phyloP scores from a whole-genome alignment of 1,140 invertebrate species.

The Arion vulgaris region DNA sequence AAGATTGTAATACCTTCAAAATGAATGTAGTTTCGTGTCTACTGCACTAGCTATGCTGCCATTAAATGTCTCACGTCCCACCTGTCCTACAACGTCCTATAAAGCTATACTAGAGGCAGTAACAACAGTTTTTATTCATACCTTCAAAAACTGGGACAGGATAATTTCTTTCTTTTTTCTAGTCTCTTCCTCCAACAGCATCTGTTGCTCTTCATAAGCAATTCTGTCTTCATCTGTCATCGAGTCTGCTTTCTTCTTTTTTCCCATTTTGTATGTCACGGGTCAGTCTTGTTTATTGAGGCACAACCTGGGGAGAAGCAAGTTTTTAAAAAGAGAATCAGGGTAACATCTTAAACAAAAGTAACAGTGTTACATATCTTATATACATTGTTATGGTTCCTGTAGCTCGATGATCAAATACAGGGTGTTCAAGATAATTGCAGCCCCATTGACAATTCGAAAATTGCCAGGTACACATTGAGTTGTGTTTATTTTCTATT shows the following conservation, averaged over 20 bases:
- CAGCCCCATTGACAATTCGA: too few relatives aligned
- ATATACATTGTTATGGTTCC: too few relatives aligned
- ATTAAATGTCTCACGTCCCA: too few relatives aligned
- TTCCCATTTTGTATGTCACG: background rate
- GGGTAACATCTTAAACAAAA: too few relatives aligned
- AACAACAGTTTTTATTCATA: background rate
- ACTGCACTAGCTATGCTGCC: background rate
- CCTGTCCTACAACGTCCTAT: too few relatives aligned
- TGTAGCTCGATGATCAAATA: too few relatives aligned
- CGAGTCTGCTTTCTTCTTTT: background rate
- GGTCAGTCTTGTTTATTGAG: background rate
- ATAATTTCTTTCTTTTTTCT: constrained; percentile 2
- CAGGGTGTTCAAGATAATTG: too few relatives aligned
- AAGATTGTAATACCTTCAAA: background rate
- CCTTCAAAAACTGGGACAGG: background rate
- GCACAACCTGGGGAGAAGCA: too few relatives aligned
- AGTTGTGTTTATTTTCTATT: too few relatives aligned
- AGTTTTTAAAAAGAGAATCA: too few relatives aligned
- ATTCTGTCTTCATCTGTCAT: background rate
- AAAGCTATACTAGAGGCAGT: background rate
- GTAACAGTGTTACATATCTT: too few relatives aligned
- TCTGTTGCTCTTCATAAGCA: background rate
- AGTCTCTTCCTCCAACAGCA: background rate
- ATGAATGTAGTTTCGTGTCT: background rate
- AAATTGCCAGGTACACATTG: too few relatives aligned